phyloP scores from a whole-genome alignment of 2,113 vertebrate species.

The Abramis brama region DNA sequence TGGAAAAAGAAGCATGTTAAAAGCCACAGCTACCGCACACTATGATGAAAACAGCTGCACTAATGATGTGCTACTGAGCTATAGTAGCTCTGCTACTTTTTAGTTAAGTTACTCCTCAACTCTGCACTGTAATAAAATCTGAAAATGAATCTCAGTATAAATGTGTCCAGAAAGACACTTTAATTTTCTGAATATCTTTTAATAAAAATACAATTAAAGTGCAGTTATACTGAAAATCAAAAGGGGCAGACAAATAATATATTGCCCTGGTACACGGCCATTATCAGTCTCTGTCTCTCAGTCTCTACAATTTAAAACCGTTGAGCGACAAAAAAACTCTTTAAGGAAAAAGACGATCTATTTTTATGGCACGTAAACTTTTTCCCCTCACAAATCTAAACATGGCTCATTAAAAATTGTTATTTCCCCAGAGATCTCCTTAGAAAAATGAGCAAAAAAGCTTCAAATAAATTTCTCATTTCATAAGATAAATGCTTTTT shows the following conservation, averaged over 20 bases:
- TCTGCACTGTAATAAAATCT: not conserved
- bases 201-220: not conserved
- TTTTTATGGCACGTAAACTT: conserved; percentile 44
- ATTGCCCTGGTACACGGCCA: not conserved
- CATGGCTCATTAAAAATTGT: conserved; percentile 56
- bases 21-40: not conserved
- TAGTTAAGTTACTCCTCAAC: not conserved
- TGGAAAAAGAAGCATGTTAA: not conserved
- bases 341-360: conserved; percentile 41
- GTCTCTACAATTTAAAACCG: conserved; percentile 7
- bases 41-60: not conserved
- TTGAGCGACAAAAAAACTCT: conserved; percentile 24
- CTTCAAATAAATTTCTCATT: conserved; percentile 52
- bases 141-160: not conserved
- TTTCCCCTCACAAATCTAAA: conserved; percentile 43
- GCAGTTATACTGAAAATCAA: conserved; percentile 24
- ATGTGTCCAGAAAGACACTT: not conserved
- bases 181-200: not conserved
- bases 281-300: conserved; percentile 24
- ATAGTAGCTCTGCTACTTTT: not conserved
- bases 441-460: conserved; percentile 47
- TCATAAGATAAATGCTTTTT: conserved; percentile 44
- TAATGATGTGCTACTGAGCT: not conserved
- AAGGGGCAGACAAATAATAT: conserved; percentile 30
- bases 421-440: conserved; percentile 51